Base-by-base conservation (phyloP, 2,888 invertebrate genomes). In the Bombyx huttoni region DNA sequence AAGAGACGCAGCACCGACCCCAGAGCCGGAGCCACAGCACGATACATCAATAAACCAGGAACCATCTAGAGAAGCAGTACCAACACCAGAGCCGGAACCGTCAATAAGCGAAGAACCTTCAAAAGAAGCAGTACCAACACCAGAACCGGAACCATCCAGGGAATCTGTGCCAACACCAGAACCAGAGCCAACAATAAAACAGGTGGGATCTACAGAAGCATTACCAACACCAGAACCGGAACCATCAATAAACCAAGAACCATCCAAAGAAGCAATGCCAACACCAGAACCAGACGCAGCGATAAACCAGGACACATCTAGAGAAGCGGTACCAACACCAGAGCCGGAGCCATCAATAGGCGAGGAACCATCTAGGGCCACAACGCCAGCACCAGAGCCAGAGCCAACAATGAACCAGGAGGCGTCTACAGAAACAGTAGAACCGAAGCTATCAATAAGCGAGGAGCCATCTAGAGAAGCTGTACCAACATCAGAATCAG, bases 271-370 rank as follows among this genome's bases (percentile, higher is more conserved):
- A 48, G 51, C 62, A 3, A 58, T 60, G 51, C 58, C 72, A 2
- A 61, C 65, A 53, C 51, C 61, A 49, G 61, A 65, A 57, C 53
- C 67, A 5, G 60, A 64, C 49, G 56, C 65, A 6, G 58, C 62
- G 46, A 53, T 67, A 7, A 62, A 64, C 52, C 63, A 68, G 0
- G 56, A 63, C 48, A 49, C 63, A 0, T 12, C 47, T 9, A 10
- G 14, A 6, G 60, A 65, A 58, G 52, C 56, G 7, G 56, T 61
- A 49, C 54, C 62, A 7, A 55, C 52, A 57, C 67, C 87, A 0
- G 75, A 77, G 56, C 72, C 81, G 1, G 82, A 78, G 54, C 74
- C 85, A 0, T 59, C 64, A 53, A 64, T 70, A 0, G 62, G 60
- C 49, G 55, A 67, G 0, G 70, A 72, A 56, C 54, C 67, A 12